These are phyloP conservation scores for Trichosurus vulpecula DNA, from an alignment of 2,797 vertebrate species.

Conservation along the genomic window DNA sequence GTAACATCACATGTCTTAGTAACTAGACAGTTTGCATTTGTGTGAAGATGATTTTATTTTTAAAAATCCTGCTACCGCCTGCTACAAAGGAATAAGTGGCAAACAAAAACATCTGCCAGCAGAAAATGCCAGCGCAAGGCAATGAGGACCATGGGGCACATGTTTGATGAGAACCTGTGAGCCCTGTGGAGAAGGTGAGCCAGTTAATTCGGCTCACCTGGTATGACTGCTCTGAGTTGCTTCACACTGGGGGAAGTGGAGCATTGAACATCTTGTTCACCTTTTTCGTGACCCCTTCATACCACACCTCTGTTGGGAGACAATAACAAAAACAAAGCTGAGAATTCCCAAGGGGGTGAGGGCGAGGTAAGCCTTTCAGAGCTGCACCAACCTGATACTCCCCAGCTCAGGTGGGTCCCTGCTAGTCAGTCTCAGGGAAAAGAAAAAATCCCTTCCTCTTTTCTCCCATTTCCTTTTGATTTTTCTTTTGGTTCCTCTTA, in stretches of 20 bases:
- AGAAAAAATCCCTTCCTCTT: constrained; percentile 78
- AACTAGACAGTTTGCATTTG: constrained; percentile 28
- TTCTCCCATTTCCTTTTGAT: constrained; percentile 74
- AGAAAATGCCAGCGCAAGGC: background rate
- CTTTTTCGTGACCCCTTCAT: constrained; percentile 82
- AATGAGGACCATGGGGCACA: constrained; percentile 8
- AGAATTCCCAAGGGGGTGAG: constrained; percentile 87
- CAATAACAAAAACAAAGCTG: constrained; percentile 82
- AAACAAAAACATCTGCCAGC: background rate
- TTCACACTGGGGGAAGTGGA: constrained; percentile 76
- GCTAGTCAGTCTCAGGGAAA: constrained; percentile 76
- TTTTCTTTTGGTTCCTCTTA: constrained; percentile 44
- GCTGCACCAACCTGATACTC: constrained; percentile 83
- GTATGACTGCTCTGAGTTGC: constrained; percentile 73
- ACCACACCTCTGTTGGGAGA: constrained; percentile 85
- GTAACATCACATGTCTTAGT: background rate
- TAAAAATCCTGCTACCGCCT: background rate
- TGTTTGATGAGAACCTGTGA: constrained; percentile 50
- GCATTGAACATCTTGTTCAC: constrained; percentile 76
- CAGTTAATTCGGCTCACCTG: constrained; percentile 77
- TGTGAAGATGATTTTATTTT: constrained; percentile 11
- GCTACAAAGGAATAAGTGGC: background rate
- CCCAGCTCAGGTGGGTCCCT: constrained; percentile 80
- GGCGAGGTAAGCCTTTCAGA: constrained; percentile 84
- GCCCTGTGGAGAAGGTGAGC: constrained; percentile 55